Percentiles rank a stretch among this genome's conserved stretches.
phyloP scores from a whole-genome alignment of 2,797 vertebrate species.

The Tapera naevia region DNA sequence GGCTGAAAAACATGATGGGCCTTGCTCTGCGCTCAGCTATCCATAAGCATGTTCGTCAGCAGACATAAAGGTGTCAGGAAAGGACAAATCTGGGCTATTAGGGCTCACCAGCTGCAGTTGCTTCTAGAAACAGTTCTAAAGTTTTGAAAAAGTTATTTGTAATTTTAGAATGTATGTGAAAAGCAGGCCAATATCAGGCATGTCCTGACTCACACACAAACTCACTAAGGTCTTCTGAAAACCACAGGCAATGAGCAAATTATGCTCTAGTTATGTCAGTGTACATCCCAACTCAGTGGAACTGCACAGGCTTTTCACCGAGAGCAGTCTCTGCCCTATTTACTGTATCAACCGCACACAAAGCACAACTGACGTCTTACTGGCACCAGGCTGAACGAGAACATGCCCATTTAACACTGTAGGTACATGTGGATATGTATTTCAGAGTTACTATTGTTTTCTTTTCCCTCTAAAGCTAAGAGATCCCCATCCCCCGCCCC shows the following conservation, averaged over 20 bases:
- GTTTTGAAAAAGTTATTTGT: background rate
- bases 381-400: slow-evolving; percentile 4
- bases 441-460: slow-evolving; percentile 17
- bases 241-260: background rate
- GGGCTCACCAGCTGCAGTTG: background rate
- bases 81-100: background rate
- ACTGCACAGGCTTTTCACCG: background rate
- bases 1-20: background rate
- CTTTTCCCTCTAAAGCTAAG: background rate
- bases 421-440: background rate
- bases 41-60: background rate
- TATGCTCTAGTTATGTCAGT: background rate
- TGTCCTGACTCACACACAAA: background rate
- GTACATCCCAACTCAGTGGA: background rate
- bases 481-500: slow-evolving; percentile 20
- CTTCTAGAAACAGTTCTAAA: background rate
- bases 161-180: background rate
- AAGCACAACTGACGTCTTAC: slow-evolving; percentile 27
- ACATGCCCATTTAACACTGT: background rate
- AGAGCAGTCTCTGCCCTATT: background rate
- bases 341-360: background rate
- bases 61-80: background rate
- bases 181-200: background rate
- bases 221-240: background rate
- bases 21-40: background rate